Evolutionary conservation across 2,113 vertebrate genomes (phyloP).

Genomic region (Alosa alosa): DNA sequence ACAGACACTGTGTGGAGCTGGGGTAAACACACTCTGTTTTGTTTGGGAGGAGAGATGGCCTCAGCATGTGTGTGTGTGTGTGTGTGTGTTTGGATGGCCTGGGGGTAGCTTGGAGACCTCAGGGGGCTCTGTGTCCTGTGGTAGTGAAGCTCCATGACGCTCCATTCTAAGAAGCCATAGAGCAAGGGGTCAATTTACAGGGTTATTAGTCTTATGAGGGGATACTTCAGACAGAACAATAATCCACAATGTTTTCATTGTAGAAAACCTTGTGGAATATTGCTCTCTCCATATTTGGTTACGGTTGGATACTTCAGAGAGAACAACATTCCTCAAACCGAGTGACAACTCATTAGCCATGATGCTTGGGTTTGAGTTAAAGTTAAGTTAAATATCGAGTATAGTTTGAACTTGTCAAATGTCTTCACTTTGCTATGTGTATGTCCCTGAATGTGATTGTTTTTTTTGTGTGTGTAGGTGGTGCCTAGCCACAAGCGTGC

Average conservation of each 20-base stretch:
- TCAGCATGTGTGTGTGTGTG: not conserved
- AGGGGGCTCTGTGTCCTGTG: not conserved
- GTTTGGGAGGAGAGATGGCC: not conserved
- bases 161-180: not conserved
- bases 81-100: not conserved
- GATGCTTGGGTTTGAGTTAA: not conserved
- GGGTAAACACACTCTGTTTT: not conserved
- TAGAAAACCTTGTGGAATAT: too few species aligned
- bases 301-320: not conserved
- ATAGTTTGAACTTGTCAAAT: not conserved
- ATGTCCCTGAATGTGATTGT: too few species aligned
- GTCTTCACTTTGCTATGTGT: not conserved
- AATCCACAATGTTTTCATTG: too few species aligned
- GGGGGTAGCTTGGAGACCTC: not conserved
- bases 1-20: not conserved
- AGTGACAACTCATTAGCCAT: not conserved
- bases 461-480: conserved; percentile 46
- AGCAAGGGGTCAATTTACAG: not conserved
- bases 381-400: not conserved
- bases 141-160: not conserved
- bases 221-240: too few species aligned
- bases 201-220: too few species aligned
- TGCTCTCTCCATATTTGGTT: too few species aligned
- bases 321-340: not conserved
- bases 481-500: conserved; percentile 86